A percentile compares a stretch with the other conserved stretches of the same genome.
These are phyloP conservation scores for Merodon equestris DNA, from an alignment of 2,888 invertebrate species.

Conservation along the genomic window DNA sequence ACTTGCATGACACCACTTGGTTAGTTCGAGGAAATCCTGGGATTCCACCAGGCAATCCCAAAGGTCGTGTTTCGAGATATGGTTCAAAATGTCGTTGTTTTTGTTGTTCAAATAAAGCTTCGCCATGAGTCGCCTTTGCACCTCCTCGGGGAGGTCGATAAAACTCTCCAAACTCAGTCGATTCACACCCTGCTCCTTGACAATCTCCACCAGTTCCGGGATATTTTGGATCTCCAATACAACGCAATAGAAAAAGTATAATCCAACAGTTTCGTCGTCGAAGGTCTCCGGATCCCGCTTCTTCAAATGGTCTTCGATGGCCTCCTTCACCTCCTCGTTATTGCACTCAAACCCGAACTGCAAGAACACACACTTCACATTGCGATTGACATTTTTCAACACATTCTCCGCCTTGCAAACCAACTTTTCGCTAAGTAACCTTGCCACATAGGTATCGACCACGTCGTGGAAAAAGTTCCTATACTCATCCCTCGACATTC, in stretches of 20 bases:
- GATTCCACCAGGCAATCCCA: constrained; percentile 76
- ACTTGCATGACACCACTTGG: constrained; percentile 72
- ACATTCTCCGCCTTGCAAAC: constrained; percentile 76
- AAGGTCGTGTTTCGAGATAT: constrained; percentile 74
- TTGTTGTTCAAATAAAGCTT: constrained; percentile 76
- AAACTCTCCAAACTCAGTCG: constrained; percentile 75
- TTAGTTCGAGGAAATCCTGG: constrained; percentile 70
- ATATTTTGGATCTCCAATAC: constrained; percentile 72
- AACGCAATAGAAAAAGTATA: constrained; percentile 75
- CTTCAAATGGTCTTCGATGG: constrained; percentile 83
- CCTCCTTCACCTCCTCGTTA: constrained; percentile 81
- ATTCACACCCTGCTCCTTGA: constrained; percentile 69
- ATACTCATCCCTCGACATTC: constrained; percentile 71
- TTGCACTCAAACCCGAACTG: constrained; percentile 82
- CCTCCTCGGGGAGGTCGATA: constrained; percentile 74
- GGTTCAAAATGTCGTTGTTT: constrained; percentile 73
- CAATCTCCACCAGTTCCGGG: constrained; percentile 62
- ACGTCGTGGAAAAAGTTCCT: constrained; percentile 75
- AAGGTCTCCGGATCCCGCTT: constrained; percentile 78
- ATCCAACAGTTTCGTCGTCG: constrained; percentile 71
- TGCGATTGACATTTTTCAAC: constrained; percentile 74
- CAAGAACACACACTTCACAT: constrained; percentile 76
- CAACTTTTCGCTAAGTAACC: constrained; percentile 75
- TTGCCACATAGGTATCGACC: constrained; percentile 76
- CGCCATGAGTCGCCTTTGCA: constrained; percentile 73